Percentiles rank a stretch among this genome's conserved stretches.
Conservation (phyloP, 2,888 invertebrate species). For the Gnatocerus cornutus region DNA sequence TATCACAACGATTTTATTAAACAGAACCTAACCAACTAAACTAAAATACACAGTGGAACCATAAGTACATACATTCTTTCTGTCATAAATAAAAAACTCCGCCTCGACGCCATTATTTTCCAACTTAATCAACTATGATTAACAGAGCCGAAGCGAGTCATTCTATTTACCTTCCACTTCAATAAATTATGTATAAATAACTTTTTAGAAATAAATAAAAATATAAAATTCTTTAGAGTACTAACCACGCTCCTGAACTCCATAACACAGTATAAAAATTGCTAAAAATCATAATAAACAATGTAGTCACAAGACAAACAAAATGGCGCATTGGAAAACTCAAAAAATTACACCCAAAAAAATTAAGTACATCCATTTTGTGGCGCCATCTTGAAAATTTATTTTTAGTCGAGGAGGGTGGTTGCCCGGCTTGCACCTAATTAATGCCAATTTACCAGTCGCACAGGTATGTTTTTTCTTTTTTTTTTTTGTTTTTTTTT, state of each 20-base stretch:
- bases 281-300: not conserved
- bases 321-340: not conserved
- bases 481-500: not conserved
- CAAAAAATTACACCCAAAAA: not conserved
- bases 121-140: not conserved
- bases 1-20: constrained; percentile 45
- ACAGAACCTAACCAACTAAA: constrained; percentile 25
- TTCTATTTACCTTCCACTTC: constrained; percentile 17
- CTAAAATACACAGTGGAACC: constrained; percentile 27
- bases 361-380: not conserved
- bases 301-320: not conserved
- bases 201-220: constrained; percentile 21
- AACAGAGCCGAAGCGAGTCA: constrained; percentile 1
- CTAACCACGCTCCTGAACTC: constrained; percentile 23
- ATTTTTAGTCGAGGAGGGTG: constrained; percentile 11
- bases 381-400: constrained; percentile 1
- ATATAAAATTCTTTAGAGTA: constrained; percentile 2
- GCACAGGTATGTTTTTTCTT: constrained; percentile 7
- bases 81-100: constrained; percentile 6
- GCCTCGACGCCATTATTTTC: constrained; percentile 1
- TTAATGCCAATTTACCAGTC: constrained; percentile 17
- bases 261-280: constrained; percentile 7
- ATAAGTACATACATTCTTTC: constrained; percentile 17
- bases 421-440: constrained; percentile 9
- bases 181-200: constrained; percentile 24